Base-by-base conservation (phyloP, 2,797 vertebrate genomes). In the Xerus rutilus region DNA sequence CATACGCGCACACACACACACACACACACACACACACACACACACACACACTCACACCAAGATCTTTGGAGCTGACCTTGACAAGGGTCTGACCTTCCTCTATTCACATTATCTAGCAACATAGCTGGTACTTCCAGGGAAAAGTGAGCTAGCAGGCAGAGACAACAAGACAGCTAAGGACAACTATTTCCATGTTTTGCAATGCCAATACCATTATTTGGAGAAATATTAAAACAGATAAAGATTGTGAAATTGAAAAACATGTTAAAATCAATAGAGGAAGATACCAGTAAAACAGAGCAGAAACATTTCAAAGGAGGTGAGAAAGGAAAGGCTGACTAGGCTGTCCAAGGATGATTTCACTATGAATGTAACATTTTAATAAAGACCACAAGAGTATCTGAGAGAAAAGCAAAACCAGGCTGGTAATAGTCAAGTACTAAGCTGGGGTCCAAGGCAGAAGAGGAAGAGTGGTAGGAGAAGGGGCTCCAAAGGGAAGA, bases 181-280 rank as follows among this genome's bases (percentile, higher is more conserved):
- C 77, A 85, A 4, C n/a, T 72, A 89, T 62, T 95, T 69, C 74
- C 62, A 45, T 52, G 32, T 15, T 76, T 8, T 20, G 20, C 43
- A 69, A 59, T 82, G 65, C 35, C 25, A 54, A 54, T 83, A 82
- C 49, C 73, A 95, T 82, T 73, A 89, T n/a, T 81, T 81, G 62
- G 47, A 96, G 30, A 81, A 77, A 62, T 89, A 57, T 57, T 85
- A 76, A 18, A 62, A 84, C 14, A 94, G 17, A 76, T 20, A 43
- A 89, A 91, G 35, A 82, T 70, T 77, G 86, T 43, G 47, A 91
- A 86, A 91, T 49, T 77, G 30, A 77, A 91, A 81, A 77, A 35
- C 5, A 45, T 43, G 30, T 82, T 79, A 84, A 67, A 59, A 67
- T 72, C n/a, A 59, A 86, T 73, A 52, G 78, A 79, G 57, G 39